Base-by-base conservation (phyloP, 2,888 invertebrate species). In the Lepidonotus clava region DNA sequence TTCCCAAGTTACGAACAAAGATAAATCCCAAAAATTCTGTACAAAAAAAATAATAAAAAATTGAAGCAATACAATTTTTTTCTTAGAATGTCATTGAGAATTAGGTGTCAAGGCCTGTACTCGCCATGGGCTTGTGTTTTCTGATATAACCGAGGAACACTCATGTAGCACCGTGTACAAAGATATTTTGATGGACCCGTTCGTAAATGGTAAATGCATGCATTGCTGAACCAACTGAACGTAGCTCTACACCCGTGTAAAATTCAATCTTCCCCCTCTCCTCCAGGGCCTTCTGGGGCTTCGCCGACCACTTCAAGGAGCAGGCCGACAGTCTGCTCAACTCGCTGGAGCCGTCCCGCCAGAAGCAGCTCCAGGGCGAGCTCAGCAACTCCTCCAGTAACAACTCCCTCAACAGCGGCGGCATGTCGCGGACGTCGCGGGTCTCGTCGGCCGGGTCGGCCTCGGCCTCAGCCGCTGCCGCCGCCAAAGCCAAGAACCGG, bases 231-330 rank as follows among this genome's bases (percentile, higher is more conserved):
- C 8, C 46, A 46, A 46, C 46, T 11, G 46, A 46, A n/a, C n/a
- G 46, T 6, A 46, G 56, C 5, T 56, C 5, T 5, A 56, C 21
- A 56, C 24, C 18, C 1, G 24, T 46, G 14, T 77, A 46, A 36
- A n/a, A 11, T 77, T 77, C 76, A 34, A 28, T 56, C 40, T 18
- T 34, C 38, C 24, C 18, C 6, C 21, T 67, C 86, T 83, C n/a
- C 46, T 86, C 87, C 93, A 97, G 98, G 92, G 97, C 98, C n/a
- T 99, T 96, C 95, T 97, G 97, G 96, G 96, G 96, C 24, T 98
- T 98, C 95, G 96, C 97, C 85, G 96, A 97, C 0, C 97, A 98
- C 93, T 99, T 98, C 95, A 97, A 98, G 0, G 97, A 97, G 0
- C 96, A 97, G 91, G 98, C 98, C 0, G 98, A 98, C 89, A 95